Conservation (phyloP, 2,888 invertebrate species). For the Trichopoda pennipes region DNA sequence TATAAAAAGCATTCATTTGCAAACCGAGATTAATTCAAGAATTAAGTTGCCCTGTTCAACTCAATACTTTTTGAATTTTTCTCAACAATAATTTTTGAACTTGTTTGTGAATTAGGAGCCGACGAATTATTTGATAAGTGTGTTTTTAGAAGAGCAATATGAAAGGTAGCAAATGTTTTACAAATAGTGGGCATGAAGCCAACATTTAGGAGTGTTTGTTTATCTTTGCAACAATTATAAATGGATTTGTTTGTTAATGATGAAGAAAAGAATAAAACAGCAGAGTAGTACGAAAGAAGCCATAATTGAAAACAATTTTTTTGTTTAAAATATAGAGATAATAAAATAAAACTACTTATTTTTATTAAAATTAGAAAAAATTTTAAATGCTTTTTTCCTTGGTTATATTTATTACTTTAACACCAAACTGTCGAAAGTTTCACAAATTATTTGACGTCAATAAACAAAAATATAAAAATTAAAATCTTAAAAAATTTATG, state of each 20-base stretch:
- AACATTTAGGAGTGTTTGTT: constrained; percentile 48
- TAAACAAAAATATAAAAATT: constrained; percentile 11
- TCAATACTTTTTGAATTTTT: too few relatives aligned
- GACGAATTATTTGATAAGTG: too few relatives aligned
- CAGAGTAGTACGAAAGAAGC: neutral
- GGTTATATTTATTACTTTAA: constrained; percentile 36
- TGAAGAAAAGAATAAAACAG: constrained; percentile 11
- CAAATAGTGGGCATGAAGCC: constrained; percentile 53
- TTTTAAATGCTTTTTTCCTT: neutral
- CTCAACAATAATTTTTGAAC: too few relatives aligned
- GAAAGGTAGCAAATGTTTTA: neutral
- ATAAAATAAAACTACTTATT: neutral
- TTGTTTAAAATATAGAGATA: constrained; percentile 12
- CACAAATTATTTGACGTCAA: constrained; percentile 5
- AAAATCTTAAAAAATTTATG: neutral
- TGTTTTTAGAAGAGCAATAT: too few relatives aligned
- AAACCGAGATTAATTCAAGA: too few relatives aligned
- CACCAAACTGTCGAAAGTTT: constrained; percentile 26
- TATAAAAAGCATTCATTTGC: too few relatives aligned
- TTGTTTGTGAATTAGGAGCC: too few relatives aligned
- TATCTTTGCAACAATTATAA: constrained; percentile 22
- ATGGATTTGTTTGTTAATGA: constrained; percentile 36
- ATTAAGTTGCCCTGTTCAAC: too few relatives aligned
- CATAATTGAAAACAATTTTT: neutral
- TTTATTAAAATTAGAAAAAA: neutral